phyloP scores from a whole-genome alignment of 1,140 invertebrate species.

The Macrobrachium nipponense region DNA sequence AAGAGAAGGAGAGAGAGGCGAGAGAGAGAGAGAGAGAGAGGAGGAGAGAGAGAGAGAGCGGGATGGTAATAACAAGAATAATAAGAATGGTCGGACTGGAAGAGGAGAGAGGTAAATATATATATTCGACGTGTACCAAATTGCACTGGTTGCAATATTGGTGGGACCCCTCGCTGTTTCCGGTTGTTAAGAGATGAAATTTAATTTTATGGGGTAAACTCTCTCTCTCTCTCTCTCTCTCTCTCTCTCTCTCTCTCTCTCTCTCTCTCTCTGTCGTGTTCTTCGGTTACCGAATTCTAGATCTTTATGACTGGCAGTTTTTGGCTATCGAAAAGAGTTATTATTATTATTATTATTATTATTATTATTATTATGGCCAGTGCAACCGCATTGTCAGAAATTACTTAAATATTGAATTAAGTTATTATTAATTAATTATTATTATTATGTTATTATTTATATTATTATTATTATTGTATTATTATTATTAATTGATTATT shows the following conservation, averaged over 20 bases:
- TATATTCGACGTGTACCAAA: not conserved
- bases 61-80: no score
- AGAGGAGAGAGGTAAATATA: no score
- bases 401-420: no score
- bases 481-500: not conserved
- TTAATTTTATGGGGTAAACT: not conserved
- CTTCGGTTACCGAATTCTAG: not conserved
- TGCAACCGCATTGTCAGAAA: no score
- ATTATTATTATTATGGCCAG: no score
- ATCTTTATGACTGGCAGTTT: not conserved
- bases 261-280: not conserved
- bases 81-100: not conserved
- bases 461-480: no score
- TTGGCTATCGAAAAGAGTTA: not conserved
- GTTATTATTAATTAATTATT: no score
- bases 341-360: not conserved
- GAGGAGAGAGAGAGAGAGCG: constrained; percentile 6
- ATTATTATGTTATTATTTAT: no score
- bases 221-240: constrained; percentile 9
- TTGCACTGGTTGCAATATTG: not conserved
- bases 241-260: not conserved
- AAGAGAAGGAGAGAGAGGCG: constrained; percentile 24
- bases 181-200: not conserved
- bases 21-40: constrained; percentile 35
- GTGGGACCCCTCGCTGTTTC: not conserved